phyloP scores from a whole-genome alignment of 2,113 vertebrate species.

The Serilophus lunatus region DNA sequence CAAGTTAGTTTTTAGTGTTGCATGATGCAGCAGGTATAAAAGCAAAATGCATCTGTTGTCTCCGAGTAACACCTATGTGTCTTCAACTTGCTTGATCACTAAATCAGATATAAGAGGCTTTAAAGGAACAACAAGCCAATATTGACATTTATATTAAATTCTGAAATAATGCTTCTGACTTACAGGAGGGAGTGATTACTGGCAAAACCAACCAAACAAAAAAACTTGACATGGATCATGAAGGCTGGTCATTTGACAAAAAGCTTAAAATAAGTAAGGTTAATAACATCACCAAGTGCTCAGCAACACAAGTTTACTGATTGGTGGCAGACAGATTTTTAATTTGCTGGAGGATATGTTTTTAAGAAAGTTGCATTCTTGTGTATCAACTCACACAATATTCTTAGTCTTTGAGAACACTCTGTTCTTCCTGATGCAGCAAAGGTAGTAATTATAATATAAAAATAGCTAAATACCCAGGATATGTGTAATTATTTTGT shows the following conservation, averaged over 20 bases:
- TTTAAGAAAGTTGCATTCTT: conserved; percentile 53
- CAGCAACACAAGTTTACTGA: neutral
- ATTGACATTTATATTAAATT: neutral
- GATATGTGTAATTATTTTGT: conserved; percentile 63
- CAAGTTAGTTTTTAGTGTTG: neutral
- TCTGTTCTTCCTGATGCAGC: conserved; percentile 55
- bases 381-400: conserved; percentile 22
- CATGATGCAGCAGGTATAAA: neutral
- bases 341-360: neutral
- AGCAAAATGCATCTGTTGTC: neutral
- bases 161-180: neutral
- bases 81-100: neutral
- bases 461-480: conserved; percentile 67
- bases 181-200: neutral
- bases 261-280: neutral
- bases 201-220: no score
- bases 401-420: conserved; percentile 65
- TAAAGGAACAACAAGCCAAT: neutral
- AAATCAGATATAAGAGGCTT: neutral
- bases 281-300: neutral
- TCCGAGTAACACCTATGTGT: neutral
- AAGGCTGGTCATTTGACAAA: neutral
- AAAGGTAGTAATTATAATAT: conserved; percentile 64
- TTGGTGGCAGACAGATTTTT: conserved; percentile 13
- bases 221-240: neutral